A percentile compares a stretch with the other conserved stretches of the same genome.
Conservation (phyloP, 2,113 vertebrate genomes). For the Hemicordylus capensis region DNA sequence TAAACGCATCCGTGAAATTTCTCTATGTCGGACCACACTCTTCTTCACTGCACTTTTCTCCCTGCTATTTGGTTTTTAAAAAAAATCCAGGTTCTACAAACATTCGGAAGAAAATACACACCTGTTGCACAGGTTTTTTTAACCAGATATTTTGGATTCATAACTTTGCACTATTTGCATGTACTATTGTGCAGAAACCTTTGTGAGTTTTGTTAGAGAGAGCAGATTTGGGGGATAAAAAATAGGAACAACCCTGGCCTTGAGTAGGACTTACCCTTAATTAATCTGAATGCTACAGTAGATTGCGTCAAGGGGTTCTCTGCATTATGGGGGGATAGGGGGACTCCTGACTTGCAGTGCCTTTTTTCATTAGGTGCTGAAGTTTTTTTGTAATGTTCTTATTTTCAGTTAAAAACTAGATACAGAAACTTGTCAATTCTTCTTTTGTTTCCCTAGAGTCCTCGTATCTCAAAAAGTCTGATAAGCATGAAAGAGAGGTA, state of each 20-base stretch:
- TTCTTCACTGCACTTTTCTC: background rate
- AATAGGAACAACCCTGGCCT: background rate
- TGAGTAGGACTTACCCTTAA: background rate
- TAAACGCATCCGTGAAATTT: background rate
- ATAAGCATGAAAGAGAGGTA: slow-evolving; percentile 46
- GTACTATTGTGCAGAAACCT: background rate
- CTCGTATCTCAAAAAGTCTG: slow-evolving; percentile 22
- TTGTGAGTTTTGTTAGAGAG: background rate
- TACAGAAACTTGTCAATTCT: background rate
- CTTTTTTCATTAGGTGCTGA: background rate
- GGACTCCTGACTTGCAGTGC: background rate
- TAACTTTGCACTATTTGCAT: background rate
- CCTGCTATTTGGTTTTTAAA: background rate
- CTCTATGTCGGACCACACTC: background rate
- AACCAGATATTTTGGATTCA: background rate
- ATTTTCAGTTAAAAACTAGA: background rate
- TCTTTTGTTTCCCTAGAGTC: slow-evolving; percentile 38
- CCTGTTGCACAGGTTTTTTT: background rate
- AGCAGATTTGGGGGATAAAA: background rate
- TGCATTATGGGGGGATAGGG: background rate
- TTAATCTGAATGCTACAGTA: background rate
- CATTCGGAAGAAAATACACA: background rate
- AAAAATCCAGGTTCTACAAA: background rate
- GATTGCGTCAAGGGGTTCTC: background rate
- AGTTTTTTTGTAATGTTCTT: background rate